Percentiles rank a stretch among this genome's conserved stretches.
phyloP scores from a whole-genome alignment of 1,140 invertebrate genomes.

The Neuroterus valhalla region DNA sequence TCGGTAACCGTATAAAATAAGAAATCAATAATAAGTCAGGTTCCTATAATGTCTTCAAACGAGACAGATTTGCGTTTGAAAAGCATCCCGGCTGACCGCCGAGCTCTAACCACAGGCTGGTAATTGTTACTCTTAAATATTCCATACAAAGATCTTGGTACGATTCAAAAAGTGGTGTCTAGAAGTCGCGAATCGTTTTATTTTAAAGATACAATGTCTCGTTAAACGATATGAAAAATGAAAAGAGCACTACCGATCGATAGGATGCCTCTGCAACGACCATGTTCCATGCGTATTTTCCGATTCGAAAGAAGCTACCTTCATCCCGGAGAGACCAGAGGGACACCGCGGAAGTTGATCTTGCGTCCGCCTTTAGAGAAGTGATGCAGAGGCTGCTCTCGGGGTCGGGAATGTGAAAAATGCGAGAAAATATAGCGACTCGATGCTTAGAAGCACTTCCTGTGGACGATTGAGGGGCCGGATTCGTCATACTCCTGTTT shows the following conservation, averaged over 20 bases:
- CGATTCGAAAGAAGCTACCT: constrained; percentile 52
- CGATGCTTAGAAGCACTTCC: constrained; percentile 93
- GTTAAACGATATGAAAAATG: constrained; percentile 55
- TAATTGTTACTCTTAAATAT: constrained; percentile 54
- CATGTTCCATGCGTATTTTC: constrained; percentile 42
- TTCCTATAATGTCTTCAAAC: too few relatives aligned
- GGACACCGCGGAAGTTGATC: constrained; percentile 41
- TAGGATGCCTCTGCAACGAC: constrained; percentile 38
- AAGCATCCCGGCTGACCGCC: too few relatives aligned
- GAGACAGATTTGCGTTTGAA: too few relatives aligned
- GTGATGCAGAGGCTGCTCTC: constrained; percentile 50
- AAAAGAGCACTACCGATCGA: constrained; percentile 38
- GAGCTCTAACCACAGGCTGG: constrained; percentile 44
- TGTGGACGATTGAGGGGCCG: constrained; percentile 94
- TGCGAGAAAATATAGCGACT: constrained; percentile 36
- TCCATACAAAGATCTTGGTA: constrained; percentile 58
- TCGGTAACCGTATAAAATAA: constrained; percentile 39
- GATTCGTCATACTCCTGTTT: constrained; percentile 97
- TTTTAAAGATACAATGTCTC: constrained; percentile 53
- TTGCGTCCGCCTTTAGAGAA: constrained; percentile 60
- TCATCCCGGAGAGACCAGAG: constrained; percentile 33
- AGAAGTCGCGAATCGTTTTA: constrained; percentile 4
- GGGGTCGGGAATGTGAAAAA: constrained; percentile 16
- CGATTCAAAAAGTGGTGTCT: constrained; percentile 31
- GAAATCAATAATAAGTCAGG: constrained; percentile 36